Base-by-base conservation (phyloP, 2,888 invertebrate genomes). In the Drosophila anomalipes region DNA sequence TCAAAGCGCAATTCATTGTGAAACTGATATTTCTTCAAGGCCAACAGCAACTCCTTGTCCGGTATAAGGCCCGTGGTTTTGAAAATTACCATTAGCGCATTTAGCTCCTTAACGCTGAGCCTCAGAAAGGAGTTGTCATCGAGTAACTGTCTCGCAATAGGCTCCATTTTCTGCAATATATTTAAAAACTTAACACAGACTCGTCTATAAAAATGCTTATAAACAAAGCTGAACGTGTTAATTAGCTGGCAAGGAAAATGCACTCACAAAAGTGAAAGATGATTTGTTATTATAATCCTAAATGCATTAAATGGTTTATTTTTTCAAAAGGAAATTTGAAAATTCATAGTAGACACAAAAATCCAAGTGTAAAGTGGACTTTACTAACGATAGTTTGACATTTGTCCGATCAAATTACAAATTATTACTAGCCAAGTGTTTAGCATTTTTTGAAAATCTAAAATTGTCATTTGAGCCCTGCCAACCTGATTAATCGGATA, bases 11-110 rank as follows among this genome's bases (percentile, higher is more conserved):
- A 14, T 12, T 80, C 61, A 49, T 88, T 90, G 19, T 30, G 62
- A 0, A 54, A 12, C 28, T 83, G 86, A 64, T 88, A 88, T 28
- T 72, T 74, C 39, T 79, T 79, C 6, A 88, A 22, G 0, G 76
- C 71, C 10, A 49, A 4, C 7, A 85, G 58, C 37, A 88, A n/a
- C 3, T 76, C 28, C 0, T 37, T 6, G 4, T 79, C 66, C 6
- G 72, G 41, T 4, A 82, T 35, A 14, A 35, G 58, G 7, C 49
- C 47, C 14, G 61, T 35, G 7, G 32, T 7, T 32, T 78, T 70
- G 0, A 89, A 54, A 14, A 88, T 68, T 3, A 62, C 54, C 51
- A 88, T 72, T 9, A 88, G n/a, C 0, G 82, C 62, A 37, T 77
- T 81, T 0, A 88, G 41, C 58, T 83, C 76, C 12, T 54, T 39